Evolutionary conservation across 2,888 invertebrate genomes (phyloP).

Genomic region (Lepeophtheirus nordmannii): DNA sequence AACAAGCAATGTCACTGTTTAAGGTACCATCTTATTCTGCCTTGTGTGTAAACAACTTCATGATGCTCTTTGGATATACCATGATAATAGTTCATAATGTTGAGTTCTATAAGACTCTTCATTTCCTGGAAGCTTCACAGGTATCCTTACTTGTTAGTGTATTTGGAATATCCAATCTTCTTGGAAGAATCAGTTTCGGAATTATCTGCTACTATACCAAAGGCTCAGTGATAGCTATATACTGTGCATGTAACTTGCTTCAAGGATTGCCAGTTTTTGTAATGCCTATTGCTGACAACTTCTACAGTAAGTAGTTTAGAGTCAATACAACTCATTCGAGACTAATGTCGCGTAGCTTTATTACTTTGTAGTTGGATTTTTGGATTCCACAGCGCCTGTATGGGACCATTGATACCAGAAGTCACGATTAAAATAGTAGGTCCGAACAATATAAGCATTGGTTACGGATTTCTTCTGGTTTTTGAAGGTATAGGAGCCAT

Average conservation of each 20-base stretch:
- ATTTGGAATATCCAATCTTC: background rate
- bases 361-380: background rate
- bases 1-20: background rate
- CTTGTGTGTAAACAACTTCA: background rate
- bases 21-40: background rate
- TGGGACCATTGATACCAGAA: background rate
- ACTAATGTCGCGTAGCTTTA: background rate
- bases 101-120: background rate
- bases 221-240: background rate
- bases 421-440: slow-evolving; percentile 1
- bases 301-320: background rate
- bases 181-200: background rate
- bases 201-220: background rate
- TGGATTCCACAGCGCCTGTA: background rate
- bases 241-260: background rate
- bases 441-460: background rate
- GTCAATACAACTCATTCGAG: too few species aligned
- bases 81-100: background rate
- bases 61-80: background rate
- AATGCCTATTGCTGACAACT: background rate
- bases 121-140: background rate
- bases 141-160: background rate
- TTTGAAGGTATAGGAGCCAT: slow-evolving; percentile 3
- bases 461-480: background rate
- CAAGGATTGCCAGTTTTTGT: background rate